These are phyloP conservation scores for Apodemia zela DNA, from an alignment of 2,888 invertebrate species.

Conservation along the genomic window DNA sequence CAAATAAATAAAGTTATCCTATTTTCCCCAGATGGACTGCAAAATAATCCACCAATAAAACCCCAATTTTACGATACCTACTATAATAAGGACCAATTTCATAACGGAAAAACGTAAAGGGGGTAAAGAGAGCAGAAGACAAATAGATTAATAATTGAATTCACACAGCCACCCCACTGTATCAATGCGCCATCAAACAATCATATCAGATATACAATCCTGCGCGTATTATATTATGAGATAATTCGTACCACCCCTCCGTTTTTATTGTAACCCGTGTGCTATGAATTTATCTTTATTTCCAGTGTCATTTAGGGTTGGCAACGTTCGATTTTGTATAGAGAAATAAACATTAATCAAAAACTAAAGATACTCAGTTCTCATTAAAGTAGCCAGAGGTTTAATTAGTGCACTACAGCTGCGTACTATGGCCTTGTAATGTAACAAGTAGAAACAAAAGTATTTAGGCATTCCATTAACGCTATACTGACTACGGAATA, in stretches of 20 bases:
- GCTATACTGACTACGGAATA: no score
- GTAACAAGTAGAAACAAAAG: no score
- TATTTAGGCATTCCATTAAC: no score
- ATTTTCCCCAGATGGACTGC: background rate
- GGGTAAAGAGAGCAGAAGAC: constrained; percentile 23
- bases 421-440: no score
- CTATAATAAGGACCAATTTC: constrained; percentile 5
- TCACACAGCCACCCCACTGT: constrained; percentile 38
- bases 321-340: background rate
- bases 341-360: no score
- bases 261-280: constrained; percentile 49
- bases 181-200: constrained; percentile 40
- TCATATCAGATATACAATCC: constrained; percentile 54
- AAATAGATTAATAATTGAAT: constrained; percentile 56
- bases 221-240: constrained; percentile 54
- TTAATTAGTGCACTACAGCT: no score
- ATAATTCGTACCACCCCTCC: constrained; percentile 64
- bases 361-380: no score
- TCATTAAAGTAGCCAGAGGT: no score
- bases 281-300: constrained; percentile 19
- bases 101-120: background rate
- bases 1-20: background rate
- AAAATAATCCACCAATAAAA: background rate
- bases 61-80: background rate
- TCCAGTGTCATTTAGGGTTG: constrained; percentile 43